Evolutionary conservation across 2,888 invertebrate genomes (phyloP).

Genomic region (Diarsia brunnea): DNA sequence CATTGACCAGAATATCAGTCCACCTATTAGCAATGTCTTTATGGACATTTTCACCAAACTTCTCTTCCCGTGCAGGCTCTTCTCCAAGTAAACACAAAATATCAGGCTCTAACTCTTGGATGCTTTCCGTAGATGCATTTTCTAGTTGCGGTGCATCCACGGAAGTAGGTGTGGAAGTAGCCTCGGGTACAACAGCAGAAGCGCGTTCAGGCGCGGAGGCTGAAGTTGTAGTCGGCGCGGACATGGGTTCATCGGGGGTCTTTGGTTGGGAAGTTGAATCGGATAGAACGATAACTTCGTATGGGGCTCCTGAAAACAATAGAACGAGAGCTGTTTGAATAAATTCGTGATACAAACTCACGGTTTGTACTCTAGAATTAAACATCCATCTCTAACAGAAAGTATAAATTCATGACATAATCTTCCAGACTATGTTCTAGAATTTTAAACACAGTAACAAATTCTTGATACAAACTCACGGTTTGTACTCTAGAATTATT

Average conservation of each 20-base stretch:
- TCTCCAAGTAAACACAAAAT: conserved; percentile 19
- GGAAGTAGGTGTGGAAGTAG: too few species aligned
- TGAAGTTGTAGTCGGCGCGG: background rate
- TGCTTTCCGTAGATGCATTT: background rate
- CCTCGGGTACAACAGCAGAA: too few species aligned
- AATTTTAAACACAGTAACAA: background rate
- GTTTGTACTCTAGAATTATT: too few species aligned
- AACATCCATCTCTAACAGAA: background rate
- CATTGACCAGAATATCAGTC: conserved; percentile 17
- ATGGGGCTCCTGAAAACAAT: conserved; percentile 6
- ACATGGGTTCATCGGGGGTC: background rate
- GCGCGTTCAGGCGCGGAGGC: too few species aligned
- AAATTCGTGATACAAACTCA: too few species aligned
- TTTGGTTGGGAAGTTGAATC: background rate
- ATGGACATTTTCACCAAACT: conserved; percentile 11
- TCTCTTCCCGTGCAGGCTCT: conserved; percentile 2
- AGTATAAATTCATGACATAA: conserved; percentile 3
- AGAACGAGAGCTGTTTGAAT: background rate
- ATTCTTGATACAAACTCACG: too few species aligned
- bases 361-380: conserved; percentile 3
- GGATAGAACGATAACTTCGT: background rate
- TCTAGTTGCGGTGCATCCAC: background rate
- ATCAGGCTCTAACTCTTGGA: conserved; percentile 14
- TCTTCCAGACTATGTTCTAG: conserved; percentile 2
- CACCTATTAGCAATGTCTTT: conserved; percentile 16